These are phyloP conservation scores for Epistrophe grossulariae DNA, from an alignment of 2,888 invertebrate species.

Conservation along the genomic window DNA sequence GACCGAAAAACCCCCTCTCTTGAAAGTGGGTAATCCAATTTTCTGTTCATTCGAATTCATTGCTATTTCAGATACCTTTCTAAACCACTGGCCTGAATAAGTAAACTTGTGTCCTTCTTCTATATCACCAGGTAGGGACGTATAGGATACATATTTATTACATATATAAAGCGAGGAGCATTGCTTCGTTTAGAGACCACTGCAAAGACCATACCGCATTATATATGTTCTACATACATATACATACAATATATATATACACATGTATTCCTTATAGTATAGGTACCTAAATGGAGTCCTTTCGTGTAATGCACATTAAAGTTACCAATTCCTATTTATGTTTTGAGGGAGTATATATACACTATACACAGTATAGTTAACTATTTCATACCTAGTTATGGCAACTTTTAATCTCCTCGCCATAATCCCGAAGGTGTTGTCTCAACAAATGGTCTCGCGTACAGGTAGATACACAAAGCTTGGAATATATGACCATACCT, in stretches of 20 bases:
- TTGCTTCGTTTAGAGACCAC: conserved; percentile 46
- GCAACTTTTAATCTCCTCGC: conserved; percentile 73
- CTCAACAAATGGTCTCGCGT: conserved; percentile 71
- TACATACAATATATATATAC: background rate
- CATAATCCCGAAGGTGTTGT: conserved; percentile 70
- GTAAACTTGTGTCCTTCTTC: conserved; percentile 59
- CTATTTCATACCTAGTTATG: background rate
- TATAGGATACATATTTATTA: background rate
- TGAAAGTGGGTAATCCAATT: conserved; percentile 71
- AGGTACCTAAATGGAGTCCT: conserved; percentile 19
- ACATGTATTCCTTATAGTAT: no score
- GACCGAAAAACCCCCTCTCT: conserved; percentile 12
- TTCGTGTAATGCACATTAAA: conserved; percentile 69
- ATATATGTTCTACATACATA: background rate
- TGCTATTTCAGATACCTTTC: conserved; percentile 68
- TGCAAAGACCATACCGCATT: conserved; percentile 44
- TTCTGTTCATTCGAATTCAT: conserved; percentile 74
- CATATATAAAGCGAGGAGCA: background rate
- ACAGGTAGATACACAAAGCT: conserved; percentile 50
- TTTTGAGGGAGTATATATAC: conserved; percentile 11
- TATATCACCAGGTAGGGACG: background rate
- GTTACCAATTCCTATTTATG: conserved; percentile 64
- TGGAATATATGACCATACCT: background rate
- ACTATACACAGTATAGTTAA: no score
- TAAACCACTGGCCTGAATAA: conserved; percentile 70